Conservation (phyloP, 2,113 vertebrate genomes). For the Phyllostomus discolor region DNA sequence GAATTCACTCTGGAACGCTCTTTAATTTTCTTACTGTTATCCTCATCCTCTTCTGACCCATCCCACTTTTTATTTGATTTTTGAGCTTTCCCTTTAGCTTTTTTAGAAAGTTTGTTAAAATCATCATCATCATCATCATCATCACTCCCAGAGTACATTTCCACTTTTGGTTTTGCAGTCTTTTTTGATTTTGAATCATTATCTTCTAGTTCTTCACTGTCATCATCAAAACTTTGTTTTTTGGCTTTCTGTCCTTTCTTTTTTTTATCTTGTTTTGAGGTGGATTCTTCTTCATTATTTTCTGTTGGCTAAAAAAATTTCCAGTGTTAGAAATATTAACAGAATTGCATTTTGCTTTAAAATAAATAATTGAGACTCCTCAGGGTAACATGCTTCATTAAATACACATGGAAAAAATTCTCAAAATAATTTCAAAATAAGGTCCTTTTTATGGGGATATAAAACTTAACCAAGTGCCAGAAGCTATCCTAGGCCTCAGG, state of each 20-base stretch:
- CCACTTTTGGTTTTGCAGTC: constrained; percentile 74
- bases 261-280: constrained; percentile 93
- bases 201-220: constrained; percentile 82
- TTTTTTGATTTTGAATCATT: constrained; percentile 82
- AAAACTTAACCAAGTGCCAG: background rate
- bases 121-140: constrained; percentile 82
- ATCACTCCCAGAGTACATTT: constrained; percentile 79
- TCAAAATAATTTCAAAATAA: background rate
- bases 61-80: constrained; percentile 78
- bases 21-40: constrained; percentile 74
- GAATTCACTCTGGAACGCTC: constrained; percentile 61
- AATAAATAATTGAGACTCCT: background rate
- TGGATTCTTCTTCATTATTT: constrained; percentile 81
- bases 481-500: background rate
- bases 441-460: background rate
- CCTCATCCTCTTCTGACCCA: constrained; percentile 80
- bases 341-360: constrained; percentile 3
- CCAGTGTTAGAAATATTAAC: constrained; percentile 52
- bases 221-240: constrained; percentile 85
- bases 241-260: constrained; percentile 90
- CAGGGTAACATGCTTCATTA: background rate
- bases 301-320: constrained; percentile 84
- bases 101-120: constrained; percentile 77
- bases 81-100: constrained; percentile 85
- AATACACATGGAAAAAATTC: background rate